A percentile compares a stretch with the other conserved stretches of the same genome.
Evolutionary conservation across 2,113 vertebrate species (phyloP).

Genomic region (Pipra filicauda): DNA sequence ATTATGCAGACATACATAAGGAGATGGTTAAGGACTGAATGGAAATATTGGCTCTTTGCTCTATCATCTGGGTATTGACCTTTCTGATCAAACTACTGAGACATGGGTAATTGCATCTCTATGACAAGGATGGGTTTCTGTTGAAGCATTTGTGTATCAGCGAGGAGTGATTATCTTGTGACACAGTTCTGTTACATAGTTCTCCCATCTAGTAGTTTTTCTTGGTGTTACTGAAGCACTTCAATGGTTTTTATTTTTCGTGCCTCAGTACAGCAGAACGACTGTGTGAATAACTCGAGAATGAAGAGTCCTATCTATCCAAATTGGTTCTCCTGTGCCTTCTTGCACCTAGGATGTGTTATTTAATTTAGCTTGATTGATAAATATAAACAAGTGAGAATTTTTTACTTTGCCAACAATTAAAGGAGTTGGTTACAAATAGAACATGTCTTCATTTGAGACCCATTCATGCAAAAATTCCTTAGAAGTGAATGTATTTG

Average conservation of each 20-base stretch:
- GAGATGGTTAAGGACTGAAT: neutral
- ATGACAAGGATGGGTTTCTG: neutral
- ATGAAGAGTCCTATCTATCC: neutral
- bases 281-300: neutral
- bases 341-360: neutral
- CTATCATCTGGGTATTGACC: neutral
- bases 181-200: neutral
- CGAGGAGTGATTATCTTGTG: neutral
- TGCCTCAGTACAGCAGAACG: neutral
- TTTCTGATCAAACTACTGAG: neutral
- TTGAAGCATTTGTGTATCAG: neutral
- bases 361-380: neutral
- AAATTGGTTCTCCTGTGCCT: neutral
- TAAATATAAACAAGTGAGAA: neutral
- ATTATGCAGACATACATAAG: accelerated
- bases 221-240: neutral
- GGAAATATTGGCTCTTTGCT: neutral
- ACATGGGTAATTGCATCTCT: neutral
- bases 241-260: neutral
- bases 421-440: neutral
- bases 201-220: neutral
- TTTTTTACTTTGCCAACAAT: neutral
- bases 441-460: neutral
- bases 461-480: neutral
- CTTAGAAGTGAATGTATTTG: neutral